phyloP scores from a whole-genome alignment of 1,140 invertebrate genomes.

The Apocrypta bakeri region DNA sequence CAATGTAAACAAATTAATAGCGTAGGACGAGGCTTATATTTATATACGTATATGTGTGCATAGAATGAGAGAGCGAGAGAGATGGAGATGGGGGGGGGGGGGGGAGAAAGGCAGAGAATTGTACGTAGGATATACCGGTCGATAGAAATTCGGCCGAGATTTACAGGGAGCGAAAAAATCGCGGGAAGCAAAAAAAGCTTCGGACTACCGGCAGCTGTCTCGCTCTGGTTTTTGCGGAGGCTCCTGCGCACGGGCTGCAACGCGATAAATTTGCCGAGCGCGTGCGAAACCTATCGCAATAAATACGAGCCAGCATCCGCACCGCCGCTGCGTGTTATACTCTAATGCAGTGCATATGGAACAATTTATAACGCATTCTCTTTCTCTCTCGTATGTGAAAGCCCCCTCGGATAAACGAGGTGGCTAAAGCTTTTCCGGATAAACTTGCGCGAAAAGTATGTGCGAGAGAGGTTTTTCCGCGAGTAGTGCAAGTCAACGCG shows the following conservation, averaged over 20 bases:
- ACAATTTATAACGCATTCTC: constrained; percentile 71
- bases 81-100: too few relatives aligned
- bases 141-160: constrained; percentile 56
- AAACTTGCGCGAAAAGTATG: constrained; percentile 41
- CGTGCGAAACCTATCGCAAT: constrained; percentile 70
- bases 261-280: constrained; percentile 68
- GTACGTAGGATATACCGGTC: neutral
- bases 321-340: constrained; percentile 59
- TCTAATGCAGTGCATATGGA: constrained; percentile 73
- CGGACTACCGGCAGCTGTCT: constrained; percentile 42
- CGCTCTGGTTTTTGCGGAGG: constrained; percentile 61
- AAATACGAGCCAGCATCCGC: constrained; percentile 61
- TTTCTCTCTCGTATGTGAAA: neutral
- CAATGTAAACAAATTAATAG: neutral
- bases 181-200: constrained; percentile 3
- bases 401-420: constrained; percentile 47
- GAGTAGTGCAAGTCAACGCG: neutral
- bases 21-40: too few relatives aligned
- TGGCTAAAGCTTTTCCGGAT: constrained; percentile 47
- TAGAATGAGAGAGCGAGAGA: too few relatives aligned
- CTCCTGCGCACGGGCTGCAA: neutral
- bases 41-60: too few relatives aligned
- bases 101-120: neutral
- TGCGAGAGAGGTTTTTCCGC: constrained; percentile 7
- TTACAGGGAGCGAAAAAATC: constrained; percentile 54